A percentile compares a stretch with the other conserved stretches of the same genome.
These are phyloP conservation scores for Melanargia galathea DNA, from an alignment of 2,888 invertebrate species.

Conservation along the genomic window DNA sequence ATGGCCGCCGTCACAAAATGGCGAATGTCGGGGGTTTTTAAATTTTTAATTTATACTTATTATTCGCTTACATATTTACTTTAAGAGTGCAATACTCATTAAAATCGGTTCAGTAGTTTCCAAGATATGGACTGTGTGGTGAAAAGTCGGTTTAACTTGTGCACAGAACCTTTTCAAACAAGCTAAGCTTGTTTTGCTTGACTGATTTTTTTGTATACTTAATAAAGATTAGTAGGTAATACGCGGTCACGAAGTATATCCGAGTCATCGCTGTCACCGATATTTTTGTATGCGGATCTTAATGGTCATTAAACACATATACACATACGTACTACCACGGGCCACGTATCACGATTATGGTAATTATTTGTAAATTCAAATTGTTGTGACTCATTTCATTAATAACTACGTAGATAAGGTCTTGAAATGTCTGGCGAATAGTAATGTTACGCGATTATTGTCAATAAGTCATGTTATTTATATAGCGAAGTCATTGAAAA, in stretches of 20 bases:
- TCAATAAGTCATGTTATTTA: background rate
- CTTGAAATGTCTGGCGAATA: background rate
- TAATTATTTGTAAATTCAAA: slow-evolving; percentile 9
- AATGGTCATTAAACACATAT: too few relatives aligned
- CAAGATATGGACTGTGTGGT: too few relatives aligned
- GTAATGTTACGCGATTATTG: background rate
- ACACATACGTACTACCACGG: too few relatives aligned
- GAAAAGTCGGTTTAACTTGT: too few relatives aligned
- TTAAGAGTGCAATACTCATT: too few relatives aligned
- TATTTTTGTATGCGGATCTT: slow-evolving; percentile 33
- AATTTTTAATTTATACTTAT: too few relatives aligned
- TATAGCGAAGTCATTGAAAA: too few relatives aligned
- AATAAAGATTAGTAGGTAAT: slow-evolving; percentile 3
- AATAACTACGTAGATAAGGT: slow-evolving; percentile 3
- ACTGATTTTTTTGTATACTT: slow-evolving; percentile 2
- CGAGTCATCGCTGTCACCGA: slow-evolving; percentile 24
- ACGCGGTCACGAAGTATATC: slow-evolving; percentile 18
- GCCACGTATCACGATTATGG: slow-evolving; percentile 2
- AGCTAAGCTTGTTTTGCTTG: background rate
- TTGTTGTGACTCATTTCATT: slow-evolving; percentile 16
- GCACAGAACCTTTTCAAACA: background rate
- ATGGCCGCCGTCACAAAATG: too few relatives aligned
- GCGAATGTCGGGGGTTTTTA: too few relatives aligned
- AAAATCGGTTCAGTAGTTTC: too few relatives aligned
- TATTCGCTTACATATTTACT: too few relatives aligned